These are phyloP conservation scores for Sphecodes monilicornis DNA, from an alignment of 2,888 invertebrate genomes.

Conservation along the genomic window DNA sequence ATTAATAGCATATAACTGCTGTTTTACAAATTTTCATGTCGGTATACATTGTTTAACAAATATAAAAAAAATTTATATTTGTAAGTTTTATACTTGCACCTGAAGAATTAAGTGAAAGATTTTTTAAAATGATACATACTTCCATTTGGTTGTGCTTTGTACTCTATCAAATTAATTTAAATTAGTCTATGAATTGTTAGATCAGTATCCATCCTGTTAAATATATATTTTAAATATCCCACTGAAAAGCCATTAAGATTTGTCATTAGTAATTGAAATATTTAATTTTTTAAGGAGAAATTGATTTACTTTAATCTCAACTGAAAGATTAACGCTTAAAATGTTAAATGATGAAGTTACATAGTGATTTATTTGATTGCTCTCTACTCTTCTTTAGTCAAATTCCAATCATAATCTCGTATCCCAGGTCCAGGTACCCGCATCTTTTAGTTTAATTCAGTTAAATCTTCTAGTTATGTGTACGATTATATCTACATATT, in stretches of 20 bases:
- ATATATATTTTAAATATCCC: background rate
- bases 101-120: too few species aligned
- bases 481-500: background rate
- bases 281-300: background rate
- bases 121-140: too few species aligned
- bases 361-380: background rate
- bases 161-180: background rate
- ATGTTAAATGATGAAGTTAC: background rate
- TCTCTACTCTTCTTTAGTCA: background rate
- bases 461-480: background rate
- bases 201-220: background rate
- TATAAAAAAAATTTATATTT: too few species aligned
- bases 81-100: too few species aligned
- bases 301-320: background rate
- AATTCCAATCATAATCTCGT: background rate
- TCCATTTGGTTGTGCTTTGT: too few species aligned
- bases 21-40: too few species aligned
- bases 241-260: background rate
- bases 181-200: background rate
- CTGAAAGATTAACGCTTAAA: background rate
- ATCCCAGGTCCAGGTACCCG: background rate
- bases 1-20: too few species aligned
- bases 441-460: background rate
- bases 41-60: too few species aligned
- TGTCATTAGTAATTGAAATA: background rate